Evolutionary conservation across 1,140 invertebrate genomes (phyloP), one percentile per base, ranked within the genome.

Genomic region (Ruditapes philippinarum): DNA sequence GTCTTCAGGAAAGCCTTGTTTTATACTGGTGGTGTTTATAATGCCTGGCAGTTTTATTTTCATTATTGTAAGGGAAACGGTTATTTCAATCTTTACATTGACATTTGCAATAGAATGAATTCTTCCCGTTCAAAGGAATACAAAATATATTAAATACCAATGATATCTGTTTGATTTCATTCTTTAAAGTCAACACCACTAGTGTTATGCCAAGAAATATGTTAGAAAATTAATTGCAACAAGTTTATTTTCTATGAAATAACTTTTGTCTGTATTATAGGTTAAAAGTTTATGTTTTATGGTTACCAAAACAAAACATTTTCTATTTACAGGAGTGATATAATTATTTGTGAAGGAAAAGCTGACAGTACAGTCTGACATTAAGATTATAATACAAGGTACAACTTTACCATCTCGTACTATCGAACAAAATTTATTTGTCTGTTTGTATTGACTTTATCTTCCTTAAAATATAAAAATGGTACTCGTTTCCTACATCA

Each of bases 391-490:
- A 62, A n/a, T 25, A 28, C n/a, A 0, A n/a, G n/a, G 7, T 28
- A 62, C n/a, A 28, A n/a, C 57, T 36, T 70, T 38, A 17, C 65
- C 28, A 19, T 5, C 1, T 70, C 28, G 33, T 70, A 38, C 33
- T 33, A 40, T 38, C 31, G 38, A 36, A 36, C 33, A 38, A 38
- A 38, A 70, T 70, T 70, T 70, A 70, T 70, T 70, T 38, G 65
- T 70, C 65, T 70, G 65, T 40, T 25, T 40, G 31, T 70, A 70
- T 70, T 38, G 65, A 70, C 65, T 70, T n/a, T 36, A 28, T 70
- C 19, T n/a, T 4, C 12, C 33, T 38, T 38, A 17, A n/a, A 17
- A 70, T 14, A 3, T 36, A 19, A 38, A 38, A 70, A 70, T 70
- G 65, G 65, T 70, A 70, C 22, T 70, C 65, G 36, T 70, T 70